These are phyloP conservation scores for Myotis lucifugus DNA, from an alignment of 2,113 vertebrate genomes.

Conservation along the genomic window DNA sequence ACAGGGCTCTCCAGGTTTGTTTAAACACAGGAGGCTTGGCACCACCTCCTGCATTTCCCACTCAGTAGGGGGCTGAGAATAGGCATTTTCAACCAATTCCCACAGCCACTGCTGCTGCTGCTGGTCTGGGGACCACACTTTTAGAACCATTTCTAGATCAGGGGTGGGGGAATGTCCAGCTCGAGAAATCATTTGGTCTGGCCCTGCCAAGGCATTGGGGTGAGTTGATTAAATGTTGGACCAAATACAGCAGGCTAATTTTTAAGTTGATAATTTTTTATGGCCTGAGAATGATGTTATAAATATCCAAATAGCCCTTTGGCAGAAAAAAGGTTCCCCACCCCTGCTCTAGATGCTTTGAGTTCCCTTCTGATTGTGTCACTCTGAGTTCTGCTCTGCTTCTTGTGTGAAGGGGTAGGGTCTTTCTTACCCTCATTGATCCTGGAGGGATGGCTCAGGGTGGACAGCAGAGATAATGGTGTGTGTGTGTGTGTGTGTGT, in stretches of 20 bases:
- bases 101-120: too few species aligned
- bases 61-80: background rate
- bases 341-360: background rate
- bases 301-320: too few species aligned
- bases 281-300: too few species aligned
- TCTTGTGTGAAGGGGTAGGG: background rate
- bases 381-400: background rate
- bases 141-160: background rate
- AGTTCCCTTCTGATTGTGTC: background rate
- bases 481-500: background rate
- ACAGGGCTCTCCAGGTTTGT: background rate
- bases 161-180: too few species aligned
- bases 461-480: background rate
- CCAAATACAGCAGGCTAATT: too few species aligned
- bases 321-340: too few species aligned
- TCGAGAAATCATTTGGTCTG: too few species aligned
- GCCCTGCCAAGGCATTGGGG: too few species aligned
- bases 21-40: background rate
- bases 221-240: too few species aligned
- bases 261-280: too few species aligned
- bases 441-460: background rate
- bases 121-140: background rate
- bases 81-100: background rate
- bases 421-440: background rate
- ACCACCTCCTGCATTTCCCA: background rate